phyloP scores from a whole-genome alignment of 2,888 invertebrate species.

The Empis stercorea region DNA sequence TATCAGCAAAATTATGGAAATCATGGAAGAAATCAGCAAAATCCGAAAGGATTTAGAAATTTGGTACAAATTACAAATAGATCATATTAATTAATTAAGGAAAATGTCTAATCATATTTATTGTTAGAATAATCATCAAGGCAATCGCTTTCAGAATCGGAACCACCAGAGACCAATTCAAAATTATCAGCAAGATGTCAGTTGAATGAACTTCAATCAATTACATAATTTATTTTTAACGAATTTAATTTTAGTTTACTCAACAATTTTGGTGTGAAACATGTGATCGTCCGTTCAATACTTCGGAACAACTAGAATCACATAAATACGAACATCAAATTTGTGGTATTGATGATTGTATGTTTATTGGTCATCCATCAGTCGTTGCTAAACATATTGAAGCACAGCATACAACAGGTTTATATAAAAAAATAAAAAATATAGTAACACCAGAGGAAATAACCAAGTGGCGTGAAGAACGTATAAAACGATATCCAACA shows the following conservation, averaged over 20 bases:
- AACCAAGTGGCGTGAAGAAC: constrained; percentile 68
- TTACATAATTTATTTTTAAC: background rate
- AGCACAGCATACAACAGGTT: constrained; percentile 72
- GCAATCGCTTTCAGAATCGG: background rate
- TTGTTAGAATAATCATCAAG: too few relatives aligned
- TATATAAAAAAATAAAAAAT: constrained; percentile 65
- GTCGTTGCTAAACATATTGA: constrained; percentile 68
- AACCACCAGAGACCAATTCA: background rate
- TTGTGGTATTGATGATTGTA: constrained; percentile 72
- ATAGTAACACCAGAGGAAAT: constrained; percentile 69
- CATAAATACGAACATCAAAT: constrained; percentile 64
- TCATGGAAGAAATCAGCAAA: background rate
- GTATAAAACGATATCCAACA: constrained; percentile 68
- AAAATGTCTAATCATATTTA: too few relatives aligned
- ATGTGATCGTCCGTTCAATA: constrained; percentile 66
- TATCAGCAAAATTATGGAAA: background rate
- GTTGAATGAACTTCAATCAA: too few relatives aligned
- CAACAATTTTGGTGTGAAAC: constrained; percentile 52
- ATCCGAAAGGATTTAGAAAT: background rate
- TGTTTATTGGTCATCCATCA: constrained; percentile 63
- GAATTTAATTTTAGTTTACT: background rate
- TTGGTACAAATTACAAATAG: too few relatives aligned
- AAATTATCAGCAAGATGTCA: too few relatives aligned
- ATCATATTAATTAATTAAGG: too few relatives aligned
- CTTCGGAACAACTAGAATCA: constrained; percentile 43